These are phyloP conservation scores for Platalea minor DNA, from an alignment of 2,797 vertebrate species.

Conservation along the genomic window DNA sequence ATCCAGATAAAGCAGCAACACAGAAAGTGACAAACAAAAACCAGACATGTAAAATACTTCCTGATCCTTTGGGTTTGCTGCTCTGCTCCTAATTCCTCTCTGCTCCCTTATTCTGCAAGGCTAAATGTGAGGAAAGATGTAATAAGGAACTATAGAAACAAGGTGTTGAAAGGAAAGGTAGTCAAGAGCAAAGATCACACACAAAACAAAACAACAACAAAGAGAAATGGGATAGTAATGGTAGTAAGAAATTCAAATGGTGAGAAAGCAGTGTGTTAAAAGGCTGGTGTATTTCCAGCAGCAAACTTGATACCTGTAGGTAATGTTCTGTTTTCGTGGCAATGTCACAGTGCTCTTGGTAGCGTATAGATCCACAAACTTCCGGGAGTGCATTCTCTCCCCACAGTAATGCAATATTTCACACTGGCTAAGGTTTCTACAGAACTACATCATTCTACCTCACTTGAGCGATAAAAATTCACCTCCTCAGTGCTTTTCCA, in stretches of 20 bases:
- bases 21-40: not conserved
- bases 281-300: not conserved
- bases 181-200: not conserved
- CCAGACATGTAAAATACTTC: not conserved
- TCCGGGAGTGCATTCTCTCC: not conserved
- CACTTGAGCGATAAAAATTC: not conserved
- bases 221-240: not conserved
- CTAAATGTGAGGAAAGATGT: not conserved
- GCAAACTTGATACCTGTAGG: not conserved
- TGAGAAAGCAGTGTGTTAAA: not conserved
- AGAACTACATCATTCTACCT: not conserved
- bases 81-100: not conserved
- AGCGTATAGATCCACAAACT: fast-evolving
- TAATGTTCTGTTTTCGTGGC: not conserved
- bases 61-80: not conserved
- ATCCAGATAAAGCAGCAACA: not conserved
- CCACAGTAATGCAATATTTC: not conserved
- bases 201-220: not conserved
- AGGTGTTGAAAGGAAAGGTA: not conserved
- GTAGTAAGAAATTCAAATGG: not conserved
- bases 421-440: not conserved
- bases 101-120: not conserved
- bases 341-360: not conserved
- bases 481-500: not conserved
- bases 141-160: not conserved